Percentiles rank a stretch among this genome's conserved stretches.
Evolutionary conservation across 2,797 vertebrate species (phyloP).

Genomic region (Micrastur ruficollis): DNA sequence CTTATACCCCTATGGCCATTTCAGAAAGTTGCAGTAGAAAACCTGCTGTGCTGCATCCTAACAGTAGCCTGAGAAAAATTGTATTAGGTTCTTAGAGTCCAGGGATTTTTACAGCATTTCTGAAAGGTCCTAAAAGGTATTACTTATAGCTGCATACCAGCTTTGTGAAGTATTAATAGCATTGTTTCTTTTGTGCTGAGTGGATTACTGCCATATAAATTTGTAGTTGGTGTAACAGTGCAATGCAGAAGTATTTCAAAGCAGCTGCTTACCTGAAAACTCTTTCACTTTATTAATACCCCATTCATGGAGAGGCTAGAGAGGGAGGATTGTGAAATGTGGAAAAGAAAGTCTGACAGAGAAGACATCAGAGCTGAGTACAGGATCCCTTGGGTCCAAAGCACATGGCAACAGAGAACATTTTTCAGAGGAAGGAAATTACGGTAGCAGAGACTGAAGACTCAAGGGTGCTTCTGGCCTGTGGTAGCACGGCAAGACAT

Average conservation of each 20-base stretch:
- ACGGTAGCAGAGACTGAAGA: neutral
- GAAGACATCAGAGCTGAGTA: neutral
- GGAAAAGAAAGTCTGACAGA: neutral
- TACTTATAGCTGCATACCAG: neutral
- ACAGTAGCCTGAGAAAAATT: neutral
- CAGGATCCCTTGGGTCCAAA: neutral
- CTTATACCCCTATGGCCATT: neutral
- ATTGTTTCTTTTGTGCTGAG: neutral
- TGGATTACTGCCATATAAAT: neutral
- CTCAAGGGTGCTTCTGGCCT: neutral
- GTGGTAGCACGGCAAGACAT: neutral
- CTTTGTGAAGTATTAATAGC: slow-evolving; percentile 3
- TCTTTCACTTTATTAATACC: neutral
- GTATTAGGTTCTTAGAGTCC: neutral
- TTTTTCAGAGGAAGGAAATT: neutral
- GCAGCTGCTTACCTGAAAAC: slow-evolving; percentile 30
- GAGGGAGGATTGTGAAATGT: neutral
- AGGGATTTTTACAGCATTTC: neutral
- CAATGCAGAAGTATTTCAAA: slow-evolving; percentile 35
- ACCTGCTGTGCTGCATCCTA: neutral
- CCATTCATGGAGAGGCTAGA: neutral
- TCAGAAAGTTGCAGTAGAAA: neutral
- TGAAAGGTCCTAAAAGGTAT: neutral
- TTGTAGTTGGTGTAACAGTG: slow-evolving; percentile 8
- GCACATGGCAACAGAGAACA: neutral